Evolutionary conservation across 1,140 invertebrate species (phyloP), one percentile per base, ranked within the genome.

Genomic region (Habropoda laboriosa): DNA sequence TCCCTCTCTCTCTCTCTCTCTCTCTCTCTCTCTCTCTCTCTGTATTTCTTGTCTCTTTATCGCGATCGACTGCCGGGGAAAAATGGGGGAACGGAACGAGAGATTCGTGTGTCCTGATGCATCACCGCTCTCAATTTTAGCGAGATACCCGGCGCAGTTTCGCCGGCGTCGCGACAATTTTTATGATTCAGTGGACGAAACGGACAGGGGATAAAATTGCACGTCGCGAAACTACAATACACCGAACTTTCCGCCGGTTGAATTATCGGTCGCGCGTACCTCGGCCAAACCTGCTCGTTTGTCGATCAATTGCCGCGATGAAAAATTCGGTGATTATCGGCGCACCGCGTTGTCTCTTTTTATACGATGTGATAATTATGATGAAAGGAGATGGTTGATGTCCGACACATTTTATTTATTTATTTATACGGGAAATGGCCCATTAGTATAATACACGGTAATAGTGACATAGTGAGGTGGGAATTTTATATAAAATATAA

Each of bases 131-230:
- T 21, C 45, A 32, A 35, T 55, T 75, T 64, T 55, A 27, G 18
- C 61, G 38, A 61, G 21, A 1, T 21, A 24, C 12, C 6, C 16
- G 24, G 8, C 8, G 1, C 32, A 0, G 3, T 10, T 24, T 18
- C 10, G 40, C n/a, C 47, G 10, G 5, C 3, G 32, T 24, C 16
- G n/a, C 8, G 47, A 5, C 66, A 53, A 70, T 70, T 70, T 55
- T 55, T 55, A 38, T 40, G 24, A 55, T 40, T 38, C 67, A 21
- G 7, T 24, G 49, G 7, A n/a, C 70, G 30, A 60, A 72, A 72
- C 35, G 10, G 18, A 40, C 68, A 38, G 16, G 0, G 18, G 30
- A 32, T 58, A 32, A 42, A 71, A 71, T 71, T 42, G 13, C 38
- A 21, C 42, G 40, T 70, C 24, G 16, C 51, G 16, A 55, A 55